Percentiles rank a stretch among this genome's conserved stretches.
Evolutionary conservation across 2,797 vertebrate genomes (phyloP).

Genomic region (Rhinichthys osculus): DNA sequence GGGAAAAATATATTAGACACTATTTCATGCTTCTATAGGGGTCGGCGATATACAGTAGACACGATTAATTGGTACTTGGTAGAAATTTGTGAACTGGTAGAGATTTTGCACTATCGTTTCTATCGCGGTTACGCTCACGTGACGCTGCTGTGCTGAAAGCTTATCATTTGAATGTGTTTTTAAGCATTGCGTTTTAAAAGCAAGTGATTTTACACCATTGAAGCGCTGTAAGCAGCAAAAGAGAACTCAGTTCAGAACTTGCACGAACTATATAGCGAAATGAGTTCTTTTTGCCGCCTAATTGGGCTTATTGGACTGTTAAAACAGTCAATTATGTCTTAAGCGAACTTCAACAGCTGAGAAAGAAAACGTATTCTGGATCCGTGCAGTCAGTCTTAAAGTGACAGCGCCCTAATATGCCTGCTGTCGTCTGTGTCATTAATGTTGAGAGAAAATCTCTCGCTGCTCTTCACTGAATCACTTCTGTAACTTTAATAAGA

Average conservation of each 20-base stretch:
- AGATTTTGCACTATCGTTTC: not conserved
- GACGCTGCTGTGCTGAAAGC: not conserved
- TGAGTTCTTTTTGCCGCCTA: not conserved
- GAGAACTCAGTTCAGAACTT: too few relatives aligned
- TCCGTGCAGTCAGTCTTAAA: not conserved
- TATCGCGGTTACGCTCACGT: not conserved
- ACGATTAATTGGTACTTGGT: not conserved
- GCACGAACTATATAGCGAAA: too few relatives aligned
- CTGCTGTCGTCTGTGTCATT: not conserved
- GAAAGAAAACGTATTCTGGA: not conserved
- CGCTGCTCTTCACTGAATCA: not conserved
- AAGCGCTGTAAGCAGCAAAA: not conserved
- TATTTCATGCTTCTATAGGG: not conserved
- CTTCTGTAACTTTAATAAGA: not conserved
- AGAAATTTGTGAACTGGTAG: not conserved
- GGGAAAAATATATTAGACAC: not conserved
- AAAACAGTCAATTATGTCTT: not conserved
- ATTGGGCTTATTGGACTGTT: not conserved
- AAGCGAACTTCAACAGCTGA: not conserved
- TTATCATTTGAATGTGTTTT: not conserved
- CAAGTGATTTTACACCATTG: not conserved
- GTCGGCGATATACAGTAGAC: not conserved
- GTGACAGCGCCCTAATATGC: not conserved
- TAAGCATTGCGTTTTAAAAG: not conserved
- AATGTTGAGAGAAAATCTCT: not conserved